Percentiles rank a stretch among this genome's conserved stretches.
Evolutionary conservation across 2,113 vertebrate genomes (phyloP).

Genomic region (Coptodon bakossiorum): DNA sequence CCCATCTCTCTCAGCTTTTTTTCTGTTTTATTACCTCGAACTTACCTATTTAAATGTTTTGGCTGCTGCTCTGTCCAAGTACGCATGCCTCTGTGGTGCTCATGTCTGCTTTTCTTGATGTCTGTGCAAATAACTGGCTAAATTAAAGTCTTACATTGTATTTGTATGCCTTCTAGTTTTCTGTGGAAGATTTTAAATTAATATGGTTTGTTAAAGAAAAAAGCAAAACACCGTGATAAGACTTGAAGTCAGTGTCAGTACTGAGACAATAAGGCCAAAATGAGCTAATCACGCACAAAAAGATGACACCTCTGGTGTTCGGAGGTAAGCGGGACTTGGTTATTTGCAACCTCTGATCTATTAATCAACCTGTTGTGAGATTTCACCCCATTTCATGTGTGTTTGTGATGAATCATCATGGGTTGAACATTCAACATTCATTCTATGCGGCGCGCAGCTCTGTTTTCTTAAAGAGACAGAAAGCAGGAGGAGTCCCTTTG

Average conservation of each 20-base stretch:
- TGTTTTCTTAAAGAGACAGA: constrained; percentile 66
- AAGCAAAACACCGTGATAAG: neutral
- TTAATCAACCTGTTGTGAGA: constrained; percentile 31
- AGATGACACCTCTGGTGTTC: neutral
- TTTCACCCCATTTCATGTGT: constrained; percentile 29
- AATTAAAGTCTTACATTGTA: neutral
- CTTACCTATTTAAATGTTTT: neutral
- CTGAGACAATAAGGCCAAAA: neutral
- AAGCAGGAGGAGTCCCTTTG: neutral
- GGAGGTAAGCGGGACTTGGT: neutral
- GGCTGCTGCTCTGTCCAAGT: neutral
- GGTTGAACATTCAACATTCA: constrained; percentile 55
- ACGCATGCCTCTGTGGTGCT: neutral
- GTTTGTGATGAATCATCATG: constrained; percentile 34
- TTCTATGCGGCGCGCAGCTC: constrained; percentile 31
- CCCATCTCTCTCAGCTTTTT: neutral
- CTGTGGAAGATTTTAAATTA: neutral
- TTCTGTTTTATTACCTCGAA: neutral
- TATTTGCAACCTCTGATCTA: neutral
- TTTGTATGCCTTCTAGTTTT: neutral
- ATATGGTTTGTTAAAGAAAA: neutral
- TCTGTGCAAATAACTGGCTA: neutral
- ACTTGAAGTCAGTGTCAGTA: neutral
- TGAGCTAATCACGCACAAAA: neutral
- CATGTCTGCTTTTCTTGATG: neutral